These are phyloP conservation scores for Chymomyza costata DNA, from an alignment of 1,140 invertebrate species.

Conservation along the genomic window DNA sequence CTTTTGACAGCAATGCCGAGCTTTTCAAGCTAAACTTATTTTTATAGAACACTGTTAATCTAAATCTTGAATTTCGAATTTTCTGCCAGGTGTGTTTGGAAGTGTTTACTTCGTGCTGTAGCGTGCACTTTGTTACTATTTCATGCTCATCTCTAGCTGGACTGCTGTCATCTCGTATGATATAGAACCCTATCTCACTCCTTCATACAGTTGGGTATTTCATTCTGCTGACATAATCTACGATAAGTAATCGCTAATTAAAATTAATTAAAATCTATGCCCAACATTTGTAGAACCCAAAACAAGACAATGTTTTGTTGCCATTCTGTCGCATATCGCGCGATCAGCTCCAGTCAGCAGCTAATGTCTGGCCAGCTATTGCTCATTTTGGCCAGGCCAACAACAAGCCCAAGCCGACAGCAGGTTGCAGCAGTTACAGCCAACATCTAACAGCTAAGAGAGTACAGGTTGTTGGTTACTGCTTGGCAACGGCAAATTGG, in stretches of 20 bases:
- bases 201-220: too few species aligned
- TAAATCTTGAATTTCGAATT: too few species aligned
- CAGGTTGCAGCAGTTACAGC: too few species aligned
- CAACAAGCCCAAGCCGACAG: slow-evolving; percentile 25
- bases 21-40: too few species aligned
- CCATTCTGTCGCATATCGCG: slow-evolving; percentile 47
- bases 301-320: slow-evolving; percentile 58
- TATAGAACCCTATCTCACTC: too few species aligned
- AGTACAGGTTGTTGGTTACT: slow-evolving; percentile 69
- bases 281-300: slow-evolving; percentile 35
- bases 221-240: slow-evolving; percentile 61
- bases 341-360: slow-evolving; percentile 22
- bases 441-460: too few species aligned
- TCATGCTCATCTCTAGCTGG: slow-evolving; percentile 4
- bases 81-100: too few species aligned
- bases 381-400: slow-evolving; percentile 48
- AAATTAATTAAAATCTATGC: slow-evolving; percentile 56
- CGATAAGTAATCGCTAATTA: slow-evolving; percentile 67
- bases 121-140: background rate
- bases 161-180: too few species aligned
- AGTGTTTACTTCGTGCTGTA: slow-evolving; percentile 20
- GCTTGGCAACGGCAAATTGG: slow-evolving; percentile 52
- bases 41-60: too few species aligned
- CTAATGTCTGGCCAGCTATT: slow-evolving; percentile 7
- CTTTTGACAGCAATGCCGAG: too few species aligned